A percentile compares a stretch with the other conserved stretches of the same genome.
phyloP scores from a whole-genome alignment of 2,113 vertebrate genomes.

The Phylloscopus trochiloides region DNA sequence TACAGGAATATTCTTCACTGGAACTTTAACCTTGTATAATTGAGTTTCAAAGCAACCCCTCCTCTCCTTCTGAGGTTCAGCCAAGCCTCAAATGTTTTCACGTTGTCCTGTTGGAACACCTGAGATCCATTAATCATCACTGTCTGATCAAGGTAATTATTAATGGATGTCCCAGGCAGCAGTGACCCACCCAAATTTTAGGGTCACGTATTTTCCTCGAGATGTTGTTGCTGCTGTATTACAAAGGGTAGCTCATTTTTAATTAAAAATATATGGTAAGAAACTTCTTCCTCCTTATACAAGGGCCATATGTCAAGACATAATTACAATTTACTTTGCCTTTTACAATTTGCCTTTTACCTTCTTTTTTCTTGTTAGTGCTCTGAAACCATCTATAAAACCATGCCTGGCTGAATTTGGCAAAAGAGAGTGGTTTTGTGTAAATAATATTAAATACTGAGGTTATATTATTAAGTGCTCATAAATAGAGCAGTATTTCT shows the following conservation, averaged over 20 bases:
- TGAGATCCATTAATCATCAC: neutral
- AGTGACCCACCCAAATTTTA: neutral
- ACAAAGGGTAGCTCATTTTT: neutral
- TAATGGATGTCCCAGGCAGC: neutral
- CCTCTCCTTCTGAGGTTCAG: neutral
- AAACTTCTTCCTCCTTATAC: neutral
- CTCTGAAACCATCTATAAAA: neutral
- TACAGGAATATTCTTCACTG: neutral
- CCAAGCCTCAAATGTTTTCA: neutral
- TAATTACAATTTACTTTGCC: neutral
- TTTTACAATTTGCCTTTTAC: neutral
- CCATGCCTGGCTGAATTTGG: neutral
- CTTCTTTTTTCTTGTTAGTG: neutral
- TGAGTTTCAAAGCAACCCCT: neutral
- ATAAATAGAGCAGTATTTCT: neutral
- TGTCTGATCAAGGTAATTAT: neutral
- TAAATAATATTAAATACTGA: conserved; percentile 1
- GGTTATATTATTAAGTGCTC: neutral
- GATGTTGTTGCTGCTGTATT: neutral
- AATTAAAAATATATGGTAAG: neutral
- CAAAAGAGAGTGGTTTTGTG: neutral
- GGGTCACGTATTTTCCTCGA: neutral
- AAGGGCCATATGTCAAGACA: neutral
- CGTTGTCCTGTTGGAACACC: neutral
- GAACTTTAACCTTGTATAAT: neutral